Conservation (phyloP, 1,140 invertebrate genomes). For the Drosophila sechellia region DNA sequence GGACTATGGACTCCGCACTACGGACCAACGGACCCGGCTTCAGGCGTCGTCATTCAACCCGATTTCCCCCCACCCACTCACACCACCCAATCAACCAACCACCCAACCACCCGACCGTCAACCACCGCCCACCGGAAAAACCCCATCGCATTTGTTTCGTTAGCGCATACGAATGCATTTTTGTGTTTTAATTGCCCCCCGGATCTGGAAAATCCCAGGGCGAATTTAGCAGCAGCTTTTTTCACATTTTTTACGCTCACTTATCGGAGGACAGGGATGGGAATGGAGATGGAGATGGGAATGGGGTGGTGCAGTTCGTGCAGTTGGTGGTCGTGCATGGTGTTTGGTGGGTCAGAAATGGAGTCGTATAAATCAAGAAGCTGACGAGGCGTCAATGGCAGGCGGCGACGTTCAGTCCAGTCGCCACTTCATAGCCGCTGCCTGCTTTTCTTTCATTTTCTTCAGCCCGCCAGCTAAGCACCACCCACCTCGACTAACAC, state of each 20-base stretch:
- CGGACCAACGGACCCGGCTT: slow-evolving; percentile 15
- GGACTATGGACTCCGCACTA: slow-evolving; percentile 8
- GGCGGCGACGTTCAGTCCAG: slow-evolving; percentile 43
- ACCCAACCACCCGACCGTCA: background rate
- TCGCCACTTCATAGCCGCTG: slow-evolving; percentile 34
- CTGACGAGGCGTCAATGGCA: slow-evolving; percentile 74
- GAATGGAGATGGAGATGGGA: too few species aligned
- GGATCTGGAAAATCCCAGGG: slow-evolving; percentile 18
- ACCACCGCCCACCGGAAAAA: slow-evolving; percentile 3
- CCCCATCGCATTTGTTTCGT: slow-evolving; percentile 62
- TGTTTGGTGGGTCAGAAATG: slow-evolving; percentile 5
- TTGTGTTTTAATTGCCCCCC: slow-evolving; percentile 52
- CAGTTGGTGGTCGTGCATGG: background rate
- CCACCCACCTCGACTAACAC: background rate
- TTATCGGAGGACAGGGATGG: slow-evolving; percentile 26
- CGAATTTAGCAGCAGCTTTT: slow-evolving; percentile 30
- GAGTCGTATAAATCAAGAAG: slow-evolving; percentile 65
- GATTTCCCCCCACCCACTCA: slow-evolving; percentile 12
- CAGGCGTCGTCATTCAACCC: slow-evolving; percentile 49
- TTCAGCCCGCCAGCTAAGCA: background rate
- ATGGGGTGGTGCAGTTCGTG: background rate
- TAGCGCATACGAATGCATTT: slow-evolving; percentile 56
- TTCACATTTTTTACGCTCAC: slow-evolving; percentile 42
- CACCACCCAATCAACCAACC: background rate
- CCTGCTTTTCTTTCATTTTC: slow-evolving; percentile 28